These are phyloP conservation scores for Anadara kagoshimensis DNA, from an alignment of 1,140 invertebrate genomes.

Conservation along the genomic window DNA sequence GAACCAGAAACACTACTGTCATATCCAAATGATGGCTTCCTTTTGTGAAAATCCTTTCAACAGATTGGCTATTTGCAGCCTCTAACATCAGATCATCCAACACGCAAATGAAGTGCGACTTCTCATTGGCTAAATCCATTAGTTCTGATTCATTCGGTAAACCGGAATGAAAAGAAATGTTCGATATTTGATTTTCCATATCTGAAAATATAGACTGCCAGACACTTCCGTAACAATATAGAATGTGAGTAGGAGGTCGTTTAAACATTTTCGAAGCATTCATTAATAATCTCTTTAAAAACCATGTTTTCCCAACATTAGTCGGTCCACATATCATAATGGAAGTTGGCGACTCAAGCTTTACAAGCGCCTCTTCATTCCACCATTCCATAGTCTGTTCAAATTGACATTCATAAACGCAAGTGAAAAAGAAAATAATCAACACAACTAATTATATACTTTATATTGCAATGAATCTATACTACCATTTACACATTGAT, in stretches of 20 bases:
- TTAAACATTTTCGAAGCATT: not conserved
- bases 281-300: not conserved
- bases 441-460: too few relatives aligned
- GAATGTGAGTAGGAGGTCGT: not conserved
- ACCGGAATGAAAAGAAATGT: slow-evolving; percentile 18
- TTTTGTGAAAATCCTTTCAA: not conserved
- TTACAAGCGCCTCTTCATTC: not conserved
- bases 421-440: not conserved
- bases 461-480: too few relatives aligned
- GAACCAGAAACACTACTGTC: not conserved
- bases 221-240: not conserved
- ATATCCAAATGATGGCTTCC: not conserved
- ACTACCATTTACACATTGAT: too few relatives aligned
- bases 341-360: too few relatives aligned
- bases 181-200: not conserved
- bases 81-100: not conserved
- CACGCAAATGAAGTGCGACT: slow-evolving; percentile 1
- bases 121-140: not conserved
- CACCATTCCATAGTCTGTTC: not conserved
- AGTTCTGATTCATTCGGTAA: not conserved
- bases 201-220: not conserved
- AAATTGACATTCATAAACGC: not conserved
- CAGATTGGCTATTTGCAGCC: not conserved
- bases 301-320: not conserved
- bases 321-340: too few relatives aligned